Base-by-base conservation (phyloP, 2,888 invertebrate species). In the Tipula vernalis region DNA sequence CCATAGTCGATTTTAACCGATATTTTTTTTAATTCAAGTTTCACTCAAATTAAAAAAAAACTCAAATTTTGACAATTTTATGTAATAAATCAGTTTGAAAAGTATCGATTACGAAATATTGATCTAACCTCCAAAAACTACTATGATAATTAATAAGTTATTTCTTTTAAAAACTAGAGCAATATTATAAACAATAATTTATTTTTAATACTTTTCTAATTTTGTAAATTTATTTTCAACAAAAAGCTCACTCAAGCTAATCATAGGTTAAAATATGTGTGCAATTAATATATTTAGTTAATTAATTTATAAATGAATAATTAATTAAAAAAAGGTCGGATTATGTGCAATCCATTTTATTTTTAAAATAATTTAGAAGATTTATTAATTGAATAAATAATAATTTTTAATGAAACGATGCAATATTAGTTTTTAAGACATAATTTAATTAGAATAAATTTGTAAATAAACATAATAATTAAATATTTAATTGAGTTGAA, bases 391-490 rank as follows among this genome's bases (percentile, higher is more conserved):
- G 39, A 39, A 84, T 84, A 84, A 36, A 41, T 84, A 39, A 84
- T 83, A 36, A 39, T 39, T 84, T 83, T 83, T 39, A 5, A 15
- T 18, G 44, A 13, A 86, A 18, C 39, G 42, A 86, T 42, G 44
- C 85, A 86, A 44, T 86, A 86, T 42, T 86, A 42, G 28, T 44
- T 86, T 86, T 44, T 86, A 47, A 86, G 36, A 39, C 3, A 44
- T 42, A 41, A 42, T 85, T n/a, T 85, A 42, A 47, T 85, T 41
- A 85, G 41, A 41, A 6, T 3, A 18, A 86, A 86, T 47, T 47
- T 47, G 28, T 28, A 86, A 83, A 47, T 41, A 44, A 83, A 36
- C 0, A 39, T 39, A 39, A 5, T 36, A 86, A 41, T 71, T 41
- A 42, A 83, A 39, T 39, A 28, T 41, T 86, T 42, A 71, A 28